These are phyloP conservation scores for Actinostola sp. DNA, from an alignment of 92 coral and sea anemone species.

Conservation along the genomic window DNA sequence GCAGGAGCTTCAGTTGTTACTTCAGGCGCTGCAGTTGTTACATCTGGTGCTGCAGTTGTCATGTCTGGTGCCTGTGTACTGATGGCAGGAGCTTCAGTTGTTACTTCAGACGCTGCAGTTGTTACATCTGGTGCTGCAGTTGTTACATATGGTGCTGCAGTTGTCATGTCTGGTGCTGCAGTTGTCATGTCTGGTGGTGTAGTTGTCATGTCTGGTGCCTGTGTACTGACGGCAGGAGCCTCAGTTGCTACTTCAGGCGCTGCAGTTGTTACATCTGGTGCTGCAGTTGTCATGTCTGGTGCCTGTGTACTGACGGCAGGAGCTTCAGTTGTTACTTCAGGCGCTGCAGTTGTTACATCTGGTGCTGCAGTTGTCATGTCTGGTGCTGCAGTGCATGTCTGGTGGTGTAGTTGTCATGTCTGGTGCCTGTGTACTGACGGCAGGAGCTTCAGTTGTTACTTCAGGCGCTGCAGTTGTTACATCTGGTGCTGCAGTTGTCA, in stretches of 20 bases:
- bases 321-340: no score
- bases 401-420: no score
- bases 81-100: conserved; percentile 2
- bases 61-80: conserved; percentile 3
- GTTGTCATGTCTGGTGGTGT: conserved; percentile 7
- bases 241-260: not conserved
- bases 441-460: no score
- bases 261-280: conserved; percentile 3
- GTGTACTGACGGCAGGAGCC: no score
- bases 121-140: conserved; percentile 6
- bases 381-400: no score
- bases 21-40: no score
- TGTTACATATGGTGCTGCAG: no score
- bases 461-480: no score
- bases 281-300: not conserved
- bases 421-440: no score
- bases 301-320: conserved; percentile 11
- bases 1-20: no score
- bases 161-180: not conserved
- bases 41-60: not conserved
- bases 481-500: no score
- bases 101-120: conserved; percentile 6
- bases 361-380: no score
- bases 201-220: not conserved
- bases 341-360: conserved; percentile 1